Evolutionary conservation across 2,888 invertebrate species (phyloP), one percentile per base, ranked within the genome.

Genomic region (Piscicola geometra): DNA sequence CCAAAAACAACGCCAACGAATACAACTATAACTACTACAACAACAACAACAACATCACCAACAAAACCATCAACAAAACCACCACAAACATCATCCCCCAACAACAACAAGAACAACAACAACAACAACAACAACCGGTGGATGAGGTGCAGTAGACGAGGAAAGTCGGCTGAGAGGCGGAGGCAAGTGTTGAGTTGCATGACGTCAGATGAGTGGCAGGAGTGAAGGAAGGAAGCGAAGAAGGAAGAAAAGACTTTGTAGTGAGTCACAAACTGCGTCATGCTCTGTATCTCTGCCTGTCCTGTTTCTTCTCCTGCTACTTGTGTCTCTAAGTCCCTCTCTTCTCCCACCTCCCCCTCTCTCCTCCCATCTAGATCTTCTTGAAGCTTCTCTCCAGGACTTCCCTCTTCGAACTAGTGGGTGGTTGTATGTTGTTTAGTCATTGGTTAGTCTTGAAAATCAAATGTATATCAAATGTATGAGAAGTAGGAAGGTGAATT

Each of bases 221-320:
- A 25, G n/a, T 50, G 41, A 3, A 71, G 71, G 9, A 71, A 32
- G 52, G n/a, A 25, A 50, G 71, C 47, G 50, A 71, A 47, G 28
- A 47, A 32, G 52, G 50, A 32, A 9, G 71, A 30, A 32, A 50
- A 71, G 33, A 25, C 52, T 30, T 32, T 50, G 32, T 71, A 71
- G 52, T 41, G 47, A 12, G 69, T 68, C 47, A 78, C 68, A 47
- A 76, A 71, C 1, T 56, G 30, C n/a, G 47, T 33, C n/a, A 77
- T 60, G n/a, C 35, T 67, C 25, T 32, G n/a, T 5, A 50, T 81
- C 80, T 41, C 83, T 83, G 71, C 80, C 76, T 36, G 80, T 77
- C 25, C 83, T 82, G 79, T 82, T 82, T 71, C 84, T 84, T 36
- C 80, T 77, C 25, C 83, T 82, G 79, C 82, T 82, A 71, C 84